Evolutionary conservation across 2,797 vertebrate species (phyloP).

Genomic region (Parauchenoglanis ngamensis): DNA sequence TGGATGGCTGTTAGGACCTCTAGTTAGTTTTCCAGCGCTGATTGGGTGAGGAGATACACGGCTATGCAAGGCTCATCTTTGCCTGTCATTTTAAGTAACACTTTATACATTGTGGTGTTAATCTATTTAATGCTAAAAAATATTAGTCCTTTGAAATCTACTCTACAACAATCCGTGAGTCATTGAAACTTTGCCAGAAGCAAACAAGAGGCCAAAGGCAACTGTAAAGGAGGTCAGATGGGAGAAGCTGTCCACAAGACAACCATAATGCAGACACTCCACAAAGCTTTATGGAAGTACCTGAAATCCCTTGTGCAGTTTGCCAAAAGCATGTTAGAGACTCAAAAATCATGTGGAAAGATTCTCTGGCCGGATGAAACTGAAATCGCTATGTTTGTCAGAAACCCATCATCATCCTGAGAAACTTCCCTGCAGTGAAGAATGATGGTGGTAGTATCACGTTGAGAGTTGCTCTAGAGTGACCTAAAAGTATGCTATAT

Average conservation of each 20-base stretch:
- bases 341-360: not conserved
- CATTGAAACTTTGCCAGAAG: not conserved
- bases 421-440: not conserved
- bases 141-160: not conserved
- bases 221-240: no score
- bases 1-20: constrained; percentile 21
- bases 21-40: not conserved
- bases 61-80: constrained; percentile 1
- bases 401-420: not conserved
- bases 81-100: constrained; percentile 1
- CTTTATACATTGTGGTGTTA: not conserved
- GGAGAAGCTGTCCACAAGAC: not conserved
- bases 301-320: not conserved
- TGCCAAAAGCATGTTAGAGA: not conserved
- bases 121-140: not conserved
- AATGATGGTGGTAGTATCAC: not conserved
- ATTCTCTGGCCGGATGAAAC: not conserved
- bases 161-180: not conserved
- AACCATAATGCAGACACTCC: not conserved
- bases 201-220: not conserved
- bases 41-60: constrained; percentile 14
- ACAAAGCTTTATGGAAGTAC: not conserved
- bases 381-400: not conserved
- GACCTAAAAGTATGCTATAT: not conserved
- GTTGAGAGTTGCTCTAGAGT: not conserved